Percentiles rank a stretch among this genome's conserved stretches.
Conservation (phyloP, 2,888 invertebrate species). For the Stenodema calcarata region DNA sequence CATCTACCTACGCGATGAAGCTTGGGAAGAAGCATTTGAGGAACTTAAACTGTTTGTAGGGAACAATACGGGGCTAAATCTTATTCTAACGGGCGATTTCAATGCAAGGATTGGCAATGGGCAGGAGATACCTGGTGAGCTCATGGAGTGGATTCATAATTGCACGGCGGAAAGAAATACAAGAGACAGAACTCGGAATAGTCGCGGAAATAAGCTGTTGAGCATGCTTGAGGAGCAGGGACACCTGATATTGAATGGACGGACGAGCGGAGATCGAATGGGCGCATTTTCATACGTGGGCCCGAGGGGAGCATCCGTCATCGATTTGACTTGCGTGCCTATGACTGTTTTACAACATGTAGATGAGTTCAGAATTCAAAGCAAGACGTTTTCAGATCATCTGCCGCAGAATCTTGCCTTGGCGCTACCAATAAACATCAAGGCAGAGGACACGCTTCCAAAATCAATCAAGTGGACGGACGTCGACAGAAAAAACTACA, state of each 20-base stretch:
- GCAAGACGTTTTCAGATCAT: too few relatives aligned
- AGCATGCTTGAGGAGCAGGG: not conserved
- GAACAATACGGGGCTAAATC: not conserved
- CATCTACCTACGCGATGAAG: not conserved
- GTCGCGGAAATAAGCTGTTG: not conserved
- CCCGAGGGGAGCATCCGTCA: conserved; percentile 17
- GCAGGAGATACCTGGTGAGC: not conserved
- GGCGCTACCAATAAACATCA: too few relatives aligned
- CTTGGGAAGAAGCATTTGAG: not conserved
- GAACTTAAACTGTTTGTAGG: not conserved
- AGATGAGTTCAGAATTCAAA: too few relatives aligned
- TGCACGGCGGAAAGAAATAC: not conserved
- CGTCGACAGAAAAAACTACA: too few relatives aligned
- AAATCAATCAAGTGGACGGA: too few relatives aligned
- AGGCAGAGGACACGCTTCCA: too few relatives aligned
- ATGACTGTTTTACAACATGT: too few relatives aligned
- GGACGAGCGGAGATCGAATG: not conserved
- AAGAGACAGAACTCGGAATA: not conserved
- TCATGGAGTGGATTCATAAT: not conserved
- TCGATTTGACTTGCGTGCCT: conserved; percentile 23
- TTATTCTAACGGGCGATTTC: not conserved
- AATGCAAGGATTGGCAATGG: not conserved
- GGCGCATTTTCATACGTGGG: conserved; percentile 21
- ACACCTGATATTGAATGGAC: not conserved
- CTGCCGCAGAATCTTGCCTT: too few relatives aligned